Evolutionary conservation across 2,888 invertebrate genomes (phyloP).

Genomic region (Folsomia candida): DNA sequence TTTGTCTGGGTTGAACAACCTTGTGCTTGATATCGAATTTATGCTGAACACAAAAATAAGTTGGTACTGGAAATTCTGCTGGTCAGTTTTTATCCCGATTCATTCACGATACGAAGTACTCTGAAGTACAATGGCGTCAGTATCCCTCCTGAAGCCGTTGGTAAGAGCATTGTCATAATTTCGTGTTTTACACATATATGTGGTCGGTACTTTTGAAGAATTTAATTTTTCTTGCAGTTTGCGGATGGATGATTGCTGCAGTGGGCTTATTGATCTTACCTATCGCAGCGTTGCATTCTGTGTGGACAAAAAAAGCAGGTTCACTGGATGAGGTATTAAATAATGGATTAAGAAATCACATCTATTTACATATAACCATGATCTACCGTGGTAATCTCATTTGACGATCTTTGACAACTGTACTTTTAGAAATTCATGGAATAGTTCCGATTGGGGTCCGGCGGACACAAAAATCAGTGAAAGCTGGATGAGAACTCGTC

Average conservation of each 20-base stretch:
- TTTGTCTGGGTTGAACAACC: neutral
- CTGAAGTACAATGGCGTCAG: neutral
- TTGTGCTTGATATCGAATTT: neutral
- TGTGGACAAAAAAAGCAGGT: neutral
- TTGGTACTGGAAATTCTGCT: neutral
- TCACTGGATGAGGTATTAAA: neutral
- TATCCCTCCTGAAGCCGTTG: neutral
- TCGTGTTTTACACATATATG: neutral
- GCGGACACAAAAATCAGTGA: neutral
- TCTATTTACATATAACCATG: neutral
- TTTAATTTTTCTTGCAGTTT: neutral
- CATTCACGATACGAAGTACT: neutral
- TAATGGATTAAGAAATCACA: neutral
- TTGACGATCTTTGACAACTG: neutral
- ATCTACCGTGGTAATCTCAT: too few species aligned
- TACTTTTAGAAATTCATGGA: neutral
- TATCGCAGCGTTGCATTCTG: neutral
- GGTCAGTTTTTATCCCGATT: neutral
- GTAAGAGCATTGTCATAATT: neutral
- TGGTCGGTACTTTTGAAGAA: too few species aligned
- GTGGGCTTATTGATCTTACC: neutral
- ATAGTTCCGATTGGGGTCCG: neutral
- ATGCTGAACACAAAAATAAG: neutral
- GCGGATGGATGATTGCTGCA: neutral
- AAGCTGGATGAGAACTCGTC: neutral